These are phyloP conservation scores for Deilephila elpenor DNA, from an alignment of 2,888 invertebrate genomes.

Conservation along the genomic window DNA sequence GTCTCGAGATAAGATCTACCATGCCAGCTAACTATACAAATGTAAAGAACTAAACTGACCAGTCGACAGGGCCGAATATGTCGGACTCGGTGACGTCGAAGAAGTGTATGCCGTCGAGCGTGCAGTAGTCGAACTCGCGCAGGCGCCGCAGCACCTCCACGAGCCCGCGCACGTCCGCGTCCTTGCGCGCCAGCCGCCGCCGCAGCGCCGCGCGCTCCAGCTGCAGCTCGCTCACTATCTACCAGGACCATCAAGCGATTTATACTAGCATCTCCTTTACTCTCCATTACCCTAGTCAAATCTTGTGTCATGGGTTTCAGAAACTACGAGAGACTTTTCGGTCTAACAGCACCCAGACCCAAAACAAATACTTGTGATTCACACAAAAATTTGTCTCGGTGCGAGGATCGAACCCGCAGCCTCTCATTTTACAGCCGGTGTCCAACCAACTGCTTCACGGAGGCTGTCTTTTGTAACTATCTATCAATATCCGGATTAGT, in stretches of 20 bases:
- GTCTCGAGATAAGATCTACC: not conserved
- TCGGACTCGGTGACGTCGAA: conserved; percentile 79
- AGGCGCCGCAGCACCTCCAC: conserved; percentile 82
- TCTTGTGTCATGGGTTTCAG: too few species aligned
- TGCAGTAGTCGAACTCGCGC: conserved; percentile 77
- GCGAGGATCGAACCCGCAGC: too few species aligned
- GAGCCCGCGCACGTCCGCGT: conserved; percentile 81
- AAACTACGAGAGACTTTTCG: too few species aligned
- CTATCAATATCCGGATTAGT: too few species aligned
- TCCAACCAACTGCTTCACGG: too few species aligned
- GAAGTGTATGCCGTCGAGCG: conserved; percentile 81
- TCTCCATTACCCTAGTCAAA: too few species aligned
- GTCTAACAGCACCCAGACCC: too few species aligned
- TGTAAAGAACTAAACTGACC: conserved; percentile 54
- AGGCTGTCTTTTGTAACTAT: too few species aligned
- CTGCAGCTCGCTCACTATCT: conserved; percentile 68
- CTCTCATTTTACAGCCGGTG: too few species aligned
- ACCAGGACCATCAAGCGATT: conserved; percentile 36
- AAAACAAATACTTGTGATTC: too few species aligned
- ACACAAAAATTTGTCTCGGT: too few species aligned
- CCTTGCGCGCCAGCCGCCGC: conserved; percentile 73
- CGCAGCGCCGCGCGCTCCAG: conserved; percentile 67
- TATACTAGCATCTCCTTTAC: too few species aligned
- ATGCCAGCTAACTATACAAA: not conserved
- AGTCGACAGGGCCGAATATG: conserved; percentile 67